Percentiles rank a stretch among this genome's conserved stretches.
These are phyloP conservation scores for Lasioglossum leucozonium DNA, from an alignment of 2,888 invertebrate genomes.

Conservation along the genomic window DNA sequence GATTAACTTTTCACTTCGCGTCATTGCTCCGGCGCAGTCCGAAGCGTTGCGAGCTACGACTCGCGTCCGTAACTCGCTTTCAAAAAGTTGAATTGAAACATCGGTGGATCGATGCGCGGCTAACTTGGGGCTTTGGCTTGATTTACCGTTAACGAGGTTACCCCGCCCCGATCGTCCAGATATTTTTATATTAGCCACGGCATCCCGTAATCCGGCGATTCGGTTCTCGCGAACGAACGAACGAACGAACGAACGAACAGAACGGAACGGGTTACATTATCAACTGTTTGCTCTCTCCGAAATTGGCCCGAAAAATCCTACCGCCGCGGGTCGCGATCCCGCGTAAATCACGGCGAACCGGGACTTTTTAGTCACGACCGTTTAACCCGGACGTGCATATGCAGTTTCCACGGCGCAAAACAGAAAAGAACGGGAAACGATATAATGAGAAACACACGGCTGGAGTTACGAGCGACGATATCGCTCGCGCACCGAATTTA, in stretches of 20 bases:
- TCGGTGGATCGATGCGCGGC: conserved; percentile 29
- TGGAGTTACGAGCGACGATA: neutral
- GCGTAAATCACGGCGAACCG: neutral
- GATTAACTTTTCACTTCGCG: conserved; percentile 54
- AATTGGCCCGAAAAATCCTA: neutral
- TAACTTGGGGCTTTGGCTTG: conserved; percentile 17
- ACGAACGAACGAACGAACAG: no score
- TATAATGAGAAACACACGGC: neutral
- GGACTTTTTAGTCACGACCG: neutral
- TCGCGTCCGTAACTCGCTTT: conserved; percentile 39
- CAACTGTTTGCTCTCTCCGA: neutral
- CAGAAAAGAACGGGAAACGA: neutral
- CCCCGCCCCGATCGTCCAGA: neutral
- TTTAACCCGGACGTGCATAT: neutral
- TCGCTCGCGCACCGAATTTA: neutral
- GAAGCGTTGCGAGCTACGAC: conserved; percentile 1
- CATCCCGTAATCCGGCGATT: neutral
- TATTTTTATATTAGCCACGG: neutral
- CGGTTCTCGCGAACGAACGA: neutral
- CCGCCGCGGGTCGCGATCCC: neutral
- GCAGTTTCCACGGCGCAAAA: neutral
- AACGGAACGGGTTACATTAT: neutral
- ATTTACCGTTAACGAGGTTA: conserved; percentile 28
- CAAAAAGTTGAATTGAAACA: conserved; percentile 44
- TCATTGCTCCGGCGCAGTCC: conserved; percentile 40